Conservation (phyloP, 2,888 invertebrate species). For the Dynastes hyllus region DNA sequence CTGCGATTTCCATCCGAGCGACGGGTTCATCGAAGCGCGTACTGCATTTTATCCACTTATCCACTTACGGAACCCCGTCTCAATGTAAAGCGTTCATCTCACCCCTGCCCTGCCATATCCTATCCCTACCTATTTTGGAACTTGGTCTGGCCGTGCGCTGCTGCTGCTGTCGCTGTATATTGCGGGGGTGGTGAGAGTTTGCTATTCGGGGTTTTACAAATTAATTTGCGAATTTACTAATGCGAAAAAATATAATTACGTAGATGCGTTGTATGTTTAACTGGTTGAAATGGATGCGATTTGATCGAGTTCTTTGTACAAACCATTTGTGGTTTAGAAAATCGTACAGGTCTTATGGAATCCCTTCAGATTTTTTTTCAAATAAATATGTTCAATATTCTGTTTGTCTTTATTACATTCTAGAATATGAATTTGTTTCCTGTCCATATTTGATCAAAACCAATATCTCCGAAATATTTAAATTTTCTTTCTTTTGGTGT, state of each 20-base stretch:
- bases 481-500: too few species aligned
- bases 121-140: background rate
- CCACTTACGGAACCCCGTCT: constrained; percentile 62
- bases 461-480: too few species aligned
- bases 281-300: background rate
- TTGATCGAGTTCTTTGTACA: background rate
- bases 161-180: too few species aligned
- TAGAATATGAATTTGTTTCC: too few species aligned
- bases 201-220: constrained; percentile 11
- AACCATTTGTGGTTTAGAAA: too few species aligned
- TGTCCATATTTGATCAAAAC: too few species aligned
- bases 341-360: too few species aligned
- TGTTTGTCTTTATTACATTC: too few species aligned
- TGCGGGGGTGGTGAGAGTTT: background rate
- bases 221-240: constrained; percentile 23
- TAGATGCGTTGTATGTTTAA: background rate
- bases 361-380: too few species aligned
- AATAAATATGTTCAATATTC: too few species aligned
- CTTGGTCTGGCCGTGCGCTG: too few species aligned
- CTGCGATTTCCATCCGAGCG: constrained; percentile 66
- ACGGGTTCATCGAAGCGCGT: constrained; percentile 69
- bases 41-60: constrained; percentile 70
- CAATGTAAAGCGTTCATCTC: constrained; percentile 1
- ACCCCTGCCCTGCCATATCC: background rate
- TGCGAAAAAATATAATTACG: constrained; percentile 14